Conservation (phyloP, 2,113 vertebrate species). For the Pyxicephalus adspersus region DNA sequence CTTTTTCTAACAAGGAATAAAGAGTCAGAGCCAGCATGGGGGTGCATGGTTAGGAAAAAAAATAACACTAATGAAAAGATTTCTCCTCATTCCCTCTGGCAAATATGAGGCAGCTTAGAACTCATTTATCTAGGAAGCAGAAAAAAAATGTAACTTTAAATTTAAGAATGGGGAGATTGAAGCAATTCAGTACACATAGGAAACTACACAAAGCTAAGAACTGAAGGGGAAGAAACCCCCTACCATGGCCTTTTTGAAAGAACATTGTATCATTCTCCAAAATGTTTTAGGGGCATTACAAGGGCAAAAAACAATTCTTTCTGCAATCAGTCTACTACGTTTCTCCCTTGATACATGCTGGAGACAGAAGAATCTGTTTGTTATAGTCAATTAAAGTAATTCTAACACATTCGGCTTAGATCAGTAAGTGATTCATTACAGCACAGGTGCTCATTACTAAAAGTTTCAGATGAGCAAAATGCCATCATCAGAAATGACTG, state of each 20-base stretch:
- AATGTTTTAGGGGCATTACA: not conserved
- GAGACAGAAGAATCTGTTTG: not conserved
- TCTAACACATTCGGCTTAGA: not conserved
- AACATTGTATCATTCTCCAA: constrained; percentile 1
- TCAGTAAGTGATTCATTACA: constrained; percentile 20
- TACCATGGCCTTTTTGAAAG: not conserved
- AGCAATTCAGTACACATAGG: not conserved
- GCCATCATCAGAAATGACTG: not conserved
- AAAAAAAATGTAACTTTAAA: constrained; percentile 1
- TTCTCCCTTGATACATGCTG: not conserved
- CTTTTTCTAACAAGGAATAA: constrained; percentile 26
- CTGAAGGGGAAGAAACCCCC: not conserved
- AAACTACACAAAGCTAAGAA: constrained; percentile 13
- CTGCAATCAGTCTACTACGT: not conserved
- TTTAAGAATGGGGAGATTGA: constrained; percentile 18
- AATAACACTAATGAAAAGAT: constrained; percentile 40
- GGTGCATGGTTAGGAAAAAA: constrained; percentile 39
- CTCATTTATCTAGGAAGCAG: constrained; percentile 14
- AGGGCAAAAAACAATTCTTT: not conserved
- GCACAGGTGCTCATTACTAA: constrained; percentile 27
- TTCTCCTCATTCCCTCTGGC: constrained; percentile 36
- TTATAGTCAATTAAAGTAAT: not conserved
- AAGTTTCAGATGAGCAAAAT: not conserved
- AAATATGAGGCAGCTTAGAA: constrained; percentile 39
- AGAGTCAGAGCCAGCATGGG: constrained; percentile 43